Evolutionary conservation across 2,888 invertebrate genomes (phyloP).

Genomic region (Aromia moschata): DNA sequence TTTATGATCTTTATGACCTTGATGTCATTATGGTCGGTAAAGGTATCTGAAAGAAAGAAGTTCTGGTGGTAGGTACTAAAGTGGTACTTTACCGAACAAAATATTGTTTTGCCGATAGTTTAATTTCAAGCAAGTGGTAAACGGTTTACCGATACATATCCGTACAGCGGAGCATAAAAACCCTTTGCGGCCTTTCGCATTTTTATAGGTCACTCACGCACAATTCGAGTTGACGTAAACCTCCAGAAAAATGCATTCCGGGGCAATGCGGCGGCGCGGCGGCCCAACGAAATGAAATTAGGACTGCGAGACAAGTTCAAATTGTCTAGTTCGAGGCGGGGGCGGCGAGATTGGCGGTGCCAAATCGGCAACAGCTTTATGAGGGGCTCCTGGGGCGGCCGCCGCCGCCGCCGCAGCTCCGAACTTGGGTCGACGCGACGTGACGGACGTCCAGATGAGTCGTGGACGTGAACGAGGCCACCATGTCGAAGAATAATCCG

Average conservation of each 20-base stretch:
- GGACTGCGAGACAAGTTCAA: constrained; percentile 23
- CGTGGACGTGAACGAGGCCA: constrained; percentile 20
- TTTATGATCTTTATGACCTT: too few species aligned
- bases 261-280: not conserved
- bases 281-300: constrained; percentile 21
- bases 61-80: too few species aligned
- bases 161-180: too few species aligned
- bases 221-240: not conserved
- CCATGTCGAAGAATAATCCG: constrained; percentile 4
- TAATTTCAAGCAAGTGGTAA: too few species aligned
- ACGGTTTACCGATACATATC: too few species aligned
- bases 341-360: constrained; percentile 12
- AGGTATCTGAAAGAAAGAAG: too few species aligned
- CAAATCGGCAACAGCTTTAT: constrained; percentile 27
- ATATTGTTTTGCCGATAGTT: too few species aligned
- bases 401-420: constrained; percentile 7
- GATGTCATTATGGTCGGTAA: too few species aligned
- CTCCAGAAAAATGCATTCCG: constrained; percentile 1
- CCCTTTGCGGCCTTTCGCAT: too few species aligned
- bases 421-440: constrained; percentile 24
- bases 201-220: not conserved
- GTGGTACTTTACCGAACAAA: too few species aligned
- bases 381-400: constrained; percentile 6
- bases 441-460: constrained; percentile 24
- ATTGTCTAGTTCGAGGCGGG: constrained; percentile 20